Percentiles rank a stretch among this genome's conserved stretches.
Conservation (phyloP, 2,797 vertebrate genomes). For the Cyprinodon diabolis region DNA sequence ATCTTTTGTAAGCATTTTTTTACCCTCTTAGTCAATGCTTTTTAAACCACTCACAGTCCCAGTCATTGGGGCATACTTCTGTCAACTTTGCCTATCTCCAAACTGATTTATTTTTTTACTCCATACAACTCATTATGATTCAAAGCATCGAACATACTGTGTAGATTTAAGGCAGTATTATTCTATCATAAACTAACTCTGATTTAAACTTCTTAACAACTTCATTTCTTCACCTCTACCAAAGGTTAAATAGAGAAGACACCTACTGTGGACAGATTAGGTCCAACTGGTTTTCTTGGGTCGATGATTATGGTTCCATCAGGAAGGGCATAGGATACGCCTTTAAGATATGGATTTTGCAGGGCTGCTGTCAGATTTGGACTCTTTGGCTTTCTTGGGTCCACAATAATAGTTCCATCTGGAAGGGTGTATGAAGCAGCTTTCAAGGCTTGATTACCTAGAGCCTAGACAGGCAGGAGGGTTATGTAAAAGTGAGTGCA, state of each 20-base stretch:
- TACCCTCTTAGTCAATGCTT: too few relatives aligned
- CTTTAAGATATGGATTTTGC: constrained; percentile 74
- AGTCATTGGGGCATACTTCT: too few relatives aligned
- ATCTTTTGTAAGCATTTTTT: too few relatives aligned
- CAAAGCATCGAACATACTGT: neutral
- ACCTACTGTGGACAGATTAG: constrained; percentile 69
- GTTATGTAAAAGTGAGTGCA: constrained; percentile 6
- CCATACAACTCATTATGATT: neutral
- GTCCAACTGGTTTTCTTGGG: constrained; percentile 68
- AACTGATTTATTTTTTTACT: neutral
- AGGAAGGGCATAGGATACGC: constrained; percentile 74
- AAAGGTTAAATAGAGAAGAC: constrained; percentile 9
- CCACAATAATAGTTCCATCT: constrained; percentile 79
- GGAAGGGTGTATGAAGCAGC: constrained; percentile 74
- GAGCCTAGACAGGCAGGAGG: constrained; percentile 63
- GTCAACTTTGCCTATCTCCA: too few relatives aligned
- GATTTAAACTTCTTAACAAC: neutral
- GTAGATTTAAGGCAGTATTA: neutral
- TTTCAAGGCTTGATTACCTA: constrained; percentile 78
- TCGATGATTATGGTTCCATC: constrained; percentile 81
- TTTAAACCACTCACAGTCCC: too few relatives aligned
- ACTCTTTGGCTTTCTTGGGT: constrained; percentile 75
- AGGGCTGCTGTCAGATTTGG: constrained; percentile 73
- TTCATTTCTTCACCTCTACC: neutral
- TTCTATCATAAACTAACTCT: neutral